Evolutionary conservation across 2,113 vertebrate species (phyloP).

Genomic region (Puffinus mauretanicus): DNA sequence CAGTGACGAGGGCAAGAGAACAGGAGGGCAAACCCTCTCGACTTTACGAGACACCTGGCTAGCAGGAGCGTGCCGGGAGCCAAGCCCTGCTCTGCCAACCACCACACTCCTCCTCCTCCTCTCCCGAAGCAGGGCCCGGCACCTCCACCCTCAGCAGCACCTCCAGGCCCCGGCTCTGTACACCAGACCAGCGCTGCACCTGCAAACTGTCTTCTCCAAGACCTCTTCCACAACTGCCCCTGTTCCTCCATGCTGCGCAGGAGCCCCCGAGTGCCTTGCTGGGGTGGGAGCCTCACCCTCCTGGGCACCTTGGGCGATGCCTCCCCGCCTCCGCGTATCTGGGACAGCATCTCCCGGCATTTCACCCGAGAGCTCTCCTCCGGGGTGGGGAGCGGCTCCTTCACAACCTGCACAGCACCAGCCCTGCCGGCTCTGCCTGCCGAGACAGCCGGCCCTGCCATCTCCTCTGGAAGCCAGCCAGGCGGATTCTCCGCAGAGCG

Average conservation of each 20-base stretch:
- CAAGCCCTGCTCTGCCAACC: background rate
- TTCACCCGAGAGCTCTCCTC: background rate
- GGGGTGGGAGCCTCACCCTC: background rate
- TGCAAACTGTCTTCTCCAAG: background rate
- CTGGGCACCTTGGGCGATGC: background rate
- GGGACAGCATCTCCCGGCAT: rapidly evolving
- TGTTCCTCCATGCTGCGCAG: rapidly evolving
- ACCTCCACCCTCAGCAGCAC: background rate
- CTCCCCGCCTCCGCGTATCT: rapidly evolving
- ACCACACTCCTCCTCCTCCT: background rate
- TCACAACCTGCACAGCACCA: rapidly evolving
- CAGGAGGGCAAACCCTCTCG: background rate
- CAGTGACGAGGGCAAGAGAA: background rate
- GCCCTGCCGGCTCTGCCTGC: background rate
- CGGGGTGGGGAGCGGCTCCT: background rate
- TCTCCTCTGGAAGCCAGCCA: background rate
- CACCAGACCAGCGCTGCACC: background rate
- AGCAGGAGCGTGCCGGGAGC: background rate
- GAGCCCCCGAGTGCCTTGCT: background rate
- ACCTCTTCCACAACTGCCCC: no score
- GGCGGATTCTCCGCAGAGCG: rapidly evolving
- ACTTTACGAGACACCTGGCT: background rate
- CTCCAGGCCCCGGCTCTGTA: no score
- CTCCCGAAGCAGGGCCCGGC: rapidly evolving
- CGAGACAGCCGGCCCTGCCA: background rate